phyloP scores from a whole-genome alignment of 2,797 vertebrate genomes.

The Aselliscus stoliczkanus region DNA sequence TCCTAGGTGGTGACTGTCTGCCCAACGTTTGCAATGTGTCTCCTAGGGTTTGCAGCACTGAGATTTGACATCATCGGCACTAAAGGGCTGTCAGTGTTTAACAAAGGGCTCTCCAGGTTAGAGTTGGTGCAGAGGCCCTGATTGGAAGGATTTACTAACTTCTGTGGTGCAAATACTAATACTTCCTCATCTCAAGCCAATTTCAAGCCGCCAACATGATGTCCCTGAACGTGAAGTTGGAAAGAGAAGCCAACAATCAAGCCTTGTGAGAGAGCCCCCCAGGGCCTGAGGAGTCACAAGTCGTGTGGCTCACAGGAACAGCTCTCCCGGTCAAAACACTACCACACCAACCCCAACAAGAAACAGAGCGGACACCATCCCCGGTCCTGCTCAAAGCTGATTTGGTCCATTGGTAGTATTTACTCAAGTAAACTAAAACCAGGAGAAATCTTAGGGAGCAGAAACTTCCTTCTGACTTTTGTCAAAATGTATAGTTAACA shows the following conservation, averaged over 20 bases:
- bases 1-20: not conserved
- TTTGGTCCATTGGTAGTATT: not conserved
- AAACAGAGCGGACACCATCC: not conserved
- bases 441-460: not conserved
- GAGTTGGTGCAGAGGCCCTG: accelerated
- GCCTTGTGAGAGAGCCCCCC: not conserved
- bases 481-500: not conserved
- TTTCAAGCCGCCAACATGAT: not conserved
- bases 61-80: not conserved
- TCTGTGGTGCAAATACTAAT: not conserved
- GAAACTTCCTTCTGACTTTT: not conserved
- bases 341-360: not conserved
- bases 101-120: not conserved
- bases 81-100: not conserved
- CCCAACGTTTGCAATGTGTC: not conserved
- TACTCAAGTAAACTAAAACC: not conserved
- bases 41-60: not conserved
- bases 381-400: no score
- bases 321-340: not conserved
- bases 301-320: accelerated
- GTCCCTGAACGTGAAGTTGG: not conserved
- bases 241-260: not conserved
- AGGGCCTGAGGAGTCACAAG: not conserved
- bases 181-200: no score
- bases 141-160: not conserved